Evolutionary conservation across 2,888 invertebrate genomes (phyloP), one percentile per base, ranked within the genome.

Genomic region (Cactoblastis cactorum): DNA sequence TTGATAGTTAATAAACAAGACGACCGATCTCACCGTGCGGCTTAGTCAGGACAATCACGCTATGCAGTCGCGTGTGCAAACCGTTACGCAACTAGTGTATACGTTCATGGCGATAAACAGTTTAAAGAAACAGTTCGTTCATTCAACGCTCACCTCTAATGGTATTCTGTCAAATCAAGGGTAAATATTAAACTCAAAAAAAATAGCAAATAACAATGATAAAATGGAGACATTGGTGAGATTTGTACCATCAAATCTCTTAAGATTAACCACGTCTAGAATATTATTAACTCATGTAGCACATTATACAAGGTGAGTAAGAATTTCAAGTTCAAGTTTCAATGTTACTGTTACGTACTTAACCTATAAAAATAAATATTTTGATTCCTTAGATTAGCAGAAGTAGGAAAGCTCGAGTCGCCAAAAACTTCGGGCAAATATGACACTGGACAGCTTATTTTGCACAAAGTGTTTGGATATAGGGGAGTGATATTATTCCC

Each of bases 381-480:
- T 52, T 58, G 49, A 32, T 51, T 61, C 61, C 57, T 48, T 57
- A 98, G 98, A 90, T 92, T 98, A 71, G 95, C 97, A 14, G 98
- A 98, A 91, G 98, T 98, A 58, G 98, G 98, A 12, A 95, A 95
- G 74, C 90, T 98, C 65, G 96, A 97, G 83, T 85, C 93, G 32
- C 96, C 97, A 33, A 97, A 97, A 90, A 79, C 94, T 51, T 92
- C 95, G 59, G 96, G 96, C 38, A 96, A 97, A 88, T 98, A 98
- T 90, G 96, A 97, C 69, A 97, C 98, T 2, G 98, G 98, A 8
- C 98, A 98, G 85, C 89, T 98, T 55, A 98, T 99, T 80, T 90
- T 99, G 49, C 99, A 99, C 77, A 93, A 96, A 69, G 95, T 99
- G 14, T 99, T 99, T 82, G 98, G 98, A 12, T 99, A 99, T 79